Evolutionary conservation across 2,113 vertebrate species (phyloP).

Genomic region (Oryzias curvinotus): DNA sequence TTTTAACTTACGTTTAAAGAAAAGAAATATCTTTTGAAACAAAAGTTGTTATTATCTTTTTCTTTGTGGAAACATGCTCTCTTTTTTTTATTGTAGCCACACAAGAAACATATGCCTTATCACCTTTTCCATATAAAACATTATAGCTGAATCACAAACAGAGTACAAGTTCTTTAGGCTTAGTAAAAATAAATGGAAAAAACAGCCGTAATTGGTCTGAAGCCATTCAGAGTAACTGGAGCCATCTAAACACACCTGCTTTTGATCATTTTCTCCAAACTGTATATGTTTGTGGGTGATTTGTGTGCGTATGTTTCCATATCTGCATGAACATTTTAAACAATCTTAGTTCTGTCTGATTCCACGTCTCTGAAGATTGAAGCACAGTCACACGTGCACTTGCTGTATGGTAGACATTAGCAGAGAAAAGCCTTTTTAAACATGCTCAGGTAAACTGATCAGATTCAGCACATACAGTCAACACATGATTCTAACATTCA

Average conservation of each 20-base stretch:
- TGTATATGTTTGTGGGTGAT: slow-evolving; percentile 2
- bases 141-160: too few relatives aligned
- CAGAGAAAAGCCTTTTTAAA: slow-evolving; percentile 29
- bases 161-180: background rate
- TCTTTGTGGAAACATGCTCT: too few relatives aligned
- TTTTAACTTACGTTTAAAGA: too few relatives aligned
- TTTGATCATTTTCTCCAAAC: slow-evolving; percentile 40
- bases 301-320: slow-evolving; percentile 1
- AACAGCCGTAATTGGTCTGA: background rate
- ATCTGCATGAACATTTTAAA: background rate
- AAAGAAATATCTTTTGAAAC: too few relatives aligned
- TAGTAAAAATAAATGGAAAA: background rate
- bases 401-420: slow-evolving; percentile 37
- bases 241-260: slow-evolving; percentile 48
- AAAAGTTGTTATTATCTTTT: too few relatives aligned
- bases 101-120: too few relatives aligned
- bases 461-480: background rate
- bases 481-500: slow-evolving; percentile 2
- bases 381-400: slow-evolving; percentile 6
- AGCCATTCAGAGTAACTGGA: slow-evolving; percentile 25
- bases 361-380: slow-evolving; percentile 15
- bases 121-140: too few relatives aligned
- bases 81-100: too few relatives aligned
- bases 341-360: background rate
- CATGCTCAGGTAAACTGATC: slow-evolving; percentile 38